phyloP scores from a whole-genome alignment of 2,113 vertebrate species.

The Prinia subflava region DNA sequence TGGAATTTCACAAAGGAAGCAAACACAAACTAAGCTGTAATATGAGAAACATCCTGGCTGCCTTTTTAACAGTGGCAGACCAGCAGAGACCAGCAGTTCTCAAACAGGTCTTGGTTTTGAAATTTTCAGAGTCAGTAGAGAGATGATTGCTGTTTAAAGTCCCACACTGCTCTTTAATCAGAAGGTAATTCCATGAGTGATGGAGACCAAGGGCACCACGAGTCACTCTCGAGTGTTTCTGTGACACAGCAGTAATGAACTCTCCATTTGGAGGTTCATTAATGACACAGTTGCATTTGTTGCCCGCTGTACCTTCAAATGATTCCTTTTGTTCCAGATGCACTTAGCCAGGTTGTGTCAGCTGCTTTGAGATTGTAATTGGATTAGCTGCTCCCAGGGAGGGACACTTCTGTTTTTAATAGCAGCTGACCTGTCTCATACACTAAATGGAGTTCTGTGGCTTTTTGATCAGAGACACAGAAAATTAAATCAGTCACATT shows the following conservation, averaged over 20 bases:
- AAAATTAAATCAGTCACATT: constrained; percentile 1
- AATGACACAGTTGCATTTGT: not conserved
- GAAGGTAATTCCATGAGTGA: not conserved
- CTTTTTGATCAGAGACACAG: not conserved
- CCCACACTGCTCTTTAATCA: constrained; percentile 13
- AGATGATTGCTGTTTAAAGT: not conserved
- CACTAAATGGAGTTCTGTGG: not conserved
- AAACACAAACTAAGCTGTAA: not conserved
- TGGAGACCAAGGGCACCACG: not conserved
- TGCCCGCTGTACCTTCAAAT: not conserved
- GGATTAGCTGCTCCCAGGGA: not conserved
- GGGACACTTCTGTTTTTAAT: not conserved
- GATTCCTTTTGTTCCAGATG: not conserved
- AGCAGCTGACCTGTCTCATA: not conserved
- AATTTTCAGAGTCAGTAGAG: not conserved
- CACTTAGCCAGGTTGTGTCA: not conserved
- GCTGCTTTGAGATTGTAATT: not conserved
- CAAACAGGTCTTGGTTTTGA: not conserved
- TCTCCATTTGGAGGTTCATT: not conserved
- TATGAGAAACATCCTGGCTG: not conserved
- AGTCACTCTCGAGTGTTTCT: not conserved
- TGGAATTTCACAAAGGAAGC: not conserved
- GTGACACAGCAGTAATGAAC: not conserved
- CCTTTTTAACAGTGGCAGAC: not conserved
- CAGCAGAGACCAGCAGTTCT: not conserved